Percentiles rank a stretch among this genome's conserved stretches.
Evolutionary conservation across 2,113 vertebrate genomes (phyloP).

Genomic region (Chitala chitala): DNA sequence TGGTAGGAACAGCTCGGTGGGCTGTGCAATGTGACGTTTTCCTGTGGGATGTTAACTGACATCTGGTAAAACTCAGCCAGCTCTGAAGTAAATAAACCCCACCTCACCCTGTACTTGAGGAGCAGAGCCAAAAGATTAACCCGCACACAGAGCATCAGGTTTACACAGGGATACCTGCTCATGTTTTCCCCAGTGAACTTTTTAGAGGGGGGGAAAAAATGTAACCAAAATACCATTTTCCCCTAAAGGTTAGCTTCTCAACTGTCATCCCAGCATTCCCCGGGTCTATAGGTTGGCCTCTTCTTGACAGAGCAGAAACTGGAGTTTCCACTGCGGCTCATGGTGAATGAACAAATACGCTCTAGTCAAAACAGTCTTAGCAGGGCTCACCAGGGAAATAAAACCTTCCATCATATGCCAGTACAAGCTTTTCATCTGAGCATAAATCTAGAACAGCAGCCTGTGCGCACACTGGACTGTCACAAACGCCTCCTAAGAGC

Average conservation of each 20-base stretch:
- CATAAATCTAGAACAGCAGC: background rate
- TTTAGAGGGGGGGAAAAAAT: background rate
- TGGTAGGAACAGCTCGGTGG: background rate
- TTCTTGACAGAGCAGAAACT: background rate
- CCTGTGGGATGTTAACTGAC: background rate
- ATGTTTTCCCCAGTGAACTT: background rate
- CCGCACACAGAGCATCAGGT: background rate
- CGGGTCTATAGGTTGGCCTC: background rate
- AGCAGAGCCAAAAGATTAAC: background rate
- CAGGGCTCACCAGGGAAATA: background rate
- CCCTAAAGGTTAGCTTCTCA: constrained; percentile 8
- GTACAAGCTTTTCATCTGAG: background rate
- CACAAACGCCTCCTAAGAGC: background rate
- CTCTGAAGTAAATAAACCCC: background rate
- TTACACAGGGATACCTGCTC: background rate
- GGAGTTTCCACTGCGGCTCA: background rate
- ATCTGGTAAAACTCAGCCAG: background rate
- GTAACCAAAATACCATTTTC: constrained; percentile 5
- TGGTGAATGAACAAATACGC: background rate
- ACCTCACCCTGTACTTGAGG: background rate
- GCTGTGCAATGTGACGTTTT: background rate
- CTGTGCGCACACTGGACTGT: background rate
- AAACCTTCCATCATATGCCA: background rate
- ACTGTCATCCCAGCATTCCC: background rate
- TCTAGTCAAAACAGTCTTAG: background rate